These are phyloP conservation scores for Sepiola atlantica DNA, from an alignment of 2,888 invertebrate genomes.

Conservation along the genomic window DNA sequence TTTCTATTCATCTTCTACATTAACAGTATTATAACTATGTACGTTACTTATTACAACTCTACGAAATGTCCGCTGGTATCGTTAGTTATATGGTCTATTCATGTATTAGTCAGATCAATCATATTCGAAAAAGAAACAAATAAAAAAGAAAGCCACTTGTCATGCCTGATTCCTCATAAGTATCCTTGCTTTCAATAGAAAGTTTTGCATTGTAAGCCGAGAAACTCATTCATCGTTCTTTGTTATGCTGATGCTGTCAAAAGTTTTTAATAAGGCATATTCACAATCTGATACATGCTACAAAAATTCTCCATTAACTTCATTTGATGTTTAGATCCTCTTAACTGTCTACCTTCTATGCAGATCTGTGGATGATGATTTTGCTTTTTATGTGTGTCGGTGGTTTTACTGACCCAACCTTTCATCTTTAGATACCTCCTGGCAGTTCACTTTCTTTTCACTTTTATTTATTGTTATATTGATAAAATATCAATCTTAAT, in stretches of 20 bases:
- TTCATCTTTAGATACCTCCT: conserved; percentile 19
- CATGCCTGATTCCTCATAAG: background rate
- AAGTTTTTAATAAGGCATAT: background rate
- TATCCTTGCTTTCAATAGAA: background rate
- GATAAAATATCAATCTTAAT: background rate
- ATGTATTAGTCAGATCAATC: background rate
- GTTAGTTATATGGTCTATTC: background rate
- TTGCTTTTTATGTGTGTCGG: background rate
- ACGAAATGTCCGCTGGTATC: too few relatives aligned
- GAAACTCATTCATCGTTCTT: background rate
- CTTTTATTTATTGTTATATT: background rate
- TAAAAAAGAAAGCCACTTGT: background rate
- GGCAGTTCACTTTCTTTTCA: background rate
- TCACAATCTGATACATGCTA: background rate
- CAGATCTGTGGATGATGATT: conserved; percentile 1
- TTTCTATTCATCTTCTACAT: too few relatives aligned
- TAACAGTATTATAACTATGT: too few relatives aligned
- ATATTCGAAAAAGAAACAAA: background rate
- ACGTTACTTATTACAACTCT: too few relatives aligned
- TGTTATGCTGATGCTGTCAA: background rate
- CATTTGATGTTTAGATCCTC: background rate
- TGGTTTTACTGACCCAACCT: background rate
- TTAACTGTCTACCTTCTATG: background rate
- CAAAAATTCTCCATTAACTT: background rate
- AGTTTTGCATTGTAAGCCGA: background rate